Evolutionary conservation across 2,113 vertebrate species (phyloP), one percentile per base, ranked within the genome.

Genomic region (Echinops telfairi): DNA sequence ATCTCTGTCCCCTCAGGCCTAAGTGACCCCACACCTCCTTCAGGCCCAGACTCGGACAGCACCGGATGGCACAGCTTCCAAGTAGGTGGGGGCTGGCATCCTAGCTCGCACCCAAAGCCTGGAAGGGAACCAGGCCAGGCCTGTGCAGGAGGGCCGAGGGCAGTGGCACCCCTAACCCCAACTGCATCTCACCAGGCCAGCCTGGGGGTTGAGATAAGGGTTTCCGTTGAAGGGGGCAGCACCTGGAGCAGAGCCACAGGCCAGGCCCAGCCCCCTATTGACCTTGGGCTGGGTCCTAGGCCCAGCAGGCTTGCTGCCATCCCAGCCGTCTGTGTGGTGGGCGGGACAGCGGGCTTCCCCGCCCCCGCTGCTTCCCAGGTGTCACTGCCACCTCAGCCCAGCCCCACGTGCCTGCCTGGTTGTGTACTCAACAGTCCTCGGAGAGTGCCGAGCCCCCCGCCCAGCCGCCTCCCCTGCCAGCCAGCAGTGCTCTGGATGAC

Each of bases 61-160:
- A 95, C 98, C 1, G 98, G 98, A 71, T 99, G 99, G 99, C 99
- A 98, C 96, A 98, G 98, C 89, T 99, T 99, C 96, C 99, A 99
- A 98, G 99, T 99, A 98, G 91, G 16, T 1, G 2, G 0, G 53
- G 62, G 62, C 47, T 53, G 47, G 47, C 47, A 53, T 53, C 47
- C 47, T 53, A 11, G 47, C 5, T 53, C 47, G 5, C 47, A 57
- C 68, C 15, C 57, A 57, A 29, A 53, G 73, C n/a, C 38, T 36
- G 20, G 7, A 31, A 58, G n/a, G 20, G 10, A 27, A 31, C 64
- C 31, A 0, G 23, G 16, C 40, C 3, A 15, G 70, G n/a, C 64
- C 80, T 38, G 14, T 19, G 47, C 8, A 12, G n/a, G 43, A n/a
- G 2, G 3, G 23, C 31, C 36, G 0, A 16, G 38, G 31, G 12